These are phyloP conservation scores for Engraulis encrasicolus DNA, from an alignment of 2,113 vertebrate genomes.

Conservation along the genomic window DNA sequence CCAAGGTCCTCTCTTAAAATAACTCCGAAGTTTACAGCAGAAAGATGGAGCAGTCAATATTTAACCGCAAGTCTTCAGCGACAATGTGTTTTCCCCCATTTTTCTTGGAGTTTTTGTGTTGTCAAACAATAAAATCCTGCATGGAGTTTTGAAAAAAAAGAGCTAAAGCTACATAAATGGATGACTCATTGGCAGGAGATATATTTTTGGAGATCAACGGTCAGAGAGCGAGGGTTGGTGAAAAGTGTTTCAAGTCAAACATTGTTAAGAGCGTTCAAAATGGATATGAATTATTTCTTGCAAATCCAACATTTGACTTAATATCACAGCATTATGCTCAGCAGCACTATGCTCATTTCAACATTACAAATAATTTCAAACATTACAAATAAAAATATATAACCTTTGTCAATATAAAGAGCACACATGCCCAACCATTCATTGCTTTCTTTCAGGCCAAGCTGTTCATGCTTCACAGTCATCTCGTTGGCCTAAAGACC, in stretches of 20 bases:
- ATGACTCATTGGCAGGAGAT: not conserved
- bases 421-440: not conserved
- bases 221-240: not conserved
- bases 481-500: not conserved
- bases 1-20: constrained; percentile 21
- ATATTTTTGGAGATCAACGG: not conserved
- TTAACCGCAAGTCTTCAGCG: constrained; percentile 14
- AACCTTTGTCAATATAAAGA: too few relatives aligned
- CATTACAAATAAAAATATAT: too few relatives aligned
- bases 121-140: not conserved
- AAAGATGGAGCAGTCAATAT: constrained; percentile 23
- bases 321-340: too few relatives aligned
- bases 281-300: too few relatives aligned
- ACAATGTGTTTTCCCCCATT: not conserved
- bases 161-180: not conserved
- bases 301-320: not conserved
- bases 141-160: not conserved
- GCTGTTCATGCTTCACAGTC: not conserved
- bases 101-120: not conserved
- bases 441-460: not conserved
- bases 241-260: not conserved
- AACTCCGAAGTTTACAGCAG: not conserved
- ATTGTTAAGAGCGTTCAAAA: not conserved
- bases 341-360: too few relatives aligned
- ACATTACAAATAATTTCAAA: too few relatives aligned